Base-by-base conservation (phyloP, 1,140 invertebrate species). In the Pachypsylla venusta region DNA sequence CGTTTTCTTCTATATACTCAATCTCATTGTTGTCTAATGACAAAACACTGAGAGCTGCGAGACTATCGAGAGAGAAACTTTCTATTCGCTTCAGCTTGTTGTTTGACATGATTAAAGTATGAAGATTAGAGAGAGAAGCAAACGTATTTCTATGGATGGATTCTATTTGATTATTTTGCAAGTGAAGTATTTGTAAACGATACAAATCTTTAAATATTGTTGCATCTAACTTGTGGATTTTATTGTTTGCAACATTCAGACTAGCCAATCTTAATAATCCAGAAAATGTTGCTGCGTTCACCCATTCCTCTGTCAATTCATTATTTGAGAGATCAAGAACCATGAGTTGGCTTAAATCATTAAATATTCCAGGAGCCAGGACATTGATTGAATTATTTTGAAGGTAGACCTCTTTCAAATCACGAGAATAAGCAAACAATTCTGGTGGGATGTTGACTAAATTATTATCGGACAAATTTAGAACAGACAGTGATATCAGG, bases 311-410 rank as follows among this genome's bases (percentile, higher is more conserved):
- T 27, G 85, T 86, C 25, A 96, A 73, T 69, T 89, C 82, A 67
- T 97, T 96, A 60, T 81, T 79, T 20, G 88, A 87, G 61, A 93
- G 72, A 69, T 95, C 88, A 7, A 96, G 73, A 25, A 89, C 80
- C 58, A 87, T 70, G 24, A 97, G 70, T 68, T 89, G 85, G 2
- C 81, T 79, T 16, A 95, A 73, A 58, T 87, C 85, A 64, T 80
- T 80, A 69, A 93, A 92, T 35, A 93, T 73, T 1, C 88, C 89
- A 0, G 88, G 87, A 20, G 88, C 87, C 2, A 92, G 67, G 0
- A 91, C 86, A 65, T 84, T 85, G 24, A 93, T 81, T n/a, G 84
- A 85, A 71, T 93, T 92, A 66, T 89, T 89, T 64, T 83, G 81
- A 25, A 92, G 70, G 70, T 89, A 83, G 64, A 92, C 81, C 74